Evolutionary conservation across 2,113 vertebrate species (phyloP), one percentile per base, ranked within the genome.

Genomic region (Melanocharis versteri): DNA sequence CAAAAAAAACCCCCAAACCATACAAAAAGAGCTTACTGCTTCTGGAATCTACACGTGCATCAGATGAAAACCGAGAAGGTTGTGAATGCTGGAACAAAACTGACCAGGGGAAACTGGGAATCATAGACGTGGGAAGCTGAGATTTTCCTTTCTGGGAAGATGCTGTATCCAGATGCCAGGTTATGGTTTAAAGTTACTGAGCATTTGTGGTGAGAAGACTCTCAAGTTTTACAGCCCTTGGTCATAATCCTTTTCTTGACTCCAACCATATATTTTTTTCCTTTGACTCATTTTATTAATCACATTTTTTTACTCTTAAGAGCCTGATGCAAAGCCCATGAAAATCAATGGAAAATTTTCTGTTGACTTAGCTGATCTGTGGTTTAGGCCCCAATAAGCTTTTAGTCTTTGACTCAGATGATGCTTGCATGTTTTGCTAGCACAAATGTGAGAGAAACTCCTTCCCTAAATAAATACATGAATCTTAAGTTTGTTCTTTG

Each of bases 1-100:
- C 40, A 39, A 57, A 66, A 33, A 9, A n/a, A n/a, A n/a, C n/a
- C n/a, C 20, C 7, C 12, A 85, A 93, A 97, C 93, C 97, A 92
- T 98, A 98, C 94, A 96, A 94, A 97, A 98, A 94, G 94, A 97
- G 94, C 97, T 97, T 97, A 97, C 54, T 83, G 94, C 87, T 94
- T 95, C 83, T 96, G 96, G 94, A 97, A 96, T 97, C 94, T 89
- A 87, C 45, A 71, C 28, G 28, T 89, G 95, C 91, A 83, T 83
- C 20, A 8, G 61, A 79, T 96, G 97, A 97, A 97, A 98, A 97
- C 91, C 1, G 78, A 98, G 97, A 94, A 91, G 91, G 96, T 91
- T 95, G 95, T 10, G 70, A 90, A 84, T 83, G 83, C 96, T 96
- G 96, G 93, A 97, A 94, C 39, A 57, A 96, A 97, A 93, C 90